phyloP scores from a whole-genome alignment of 2,797 vertebrate species.

The Okamejei kenojei region DNA sequence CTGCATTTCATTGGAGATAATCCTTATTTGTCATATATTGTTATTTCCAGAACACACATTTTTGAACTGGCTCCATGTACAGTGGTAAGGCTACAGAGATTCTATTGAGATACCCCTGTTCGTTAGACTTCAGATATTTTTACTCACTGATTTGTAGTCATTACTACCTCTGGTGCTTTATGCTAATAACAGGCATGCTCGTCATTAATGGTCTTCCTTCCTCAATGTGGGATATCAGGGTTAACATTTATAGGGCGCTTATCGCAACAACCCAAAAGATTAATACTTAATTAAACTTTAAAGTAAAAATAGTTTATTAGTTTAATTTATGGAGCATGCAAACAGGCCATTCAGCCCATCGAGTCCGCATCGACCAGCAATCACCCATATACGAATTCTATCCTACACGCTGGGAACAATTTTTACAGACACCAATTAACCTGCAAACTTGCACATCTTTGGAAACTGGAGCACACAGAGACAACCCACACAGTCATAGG shows the following conservation, averaged over 20 bases:
- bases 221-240: neutral
- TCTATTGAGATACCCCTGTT: neutral
- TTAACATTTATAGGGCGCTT: neutral
- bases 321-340: too few species aligned
- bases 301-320: neutral
- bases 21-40: constrained; percentile 35
- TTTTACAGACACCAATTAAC: too few species aligned
- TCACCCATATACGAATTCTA: too few species aligned
- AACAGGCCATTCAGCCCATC: too few species aligned
- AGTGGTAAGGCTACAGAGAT: neutral
- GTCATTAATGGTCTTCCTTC: neutral
- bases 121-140: neutral
- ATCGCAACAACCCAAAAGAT: too few species aligned
- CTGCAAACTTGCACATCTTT: too few species aligned
- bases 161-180: neutral
- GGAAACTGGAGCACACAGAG: too few species aligned
- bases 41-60: neutral
- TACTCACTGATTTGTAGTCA: neutral
- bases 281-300: neutral
- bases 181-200: neutral
- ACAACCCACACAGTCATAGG: too few species aligned
- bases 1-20: neutral
- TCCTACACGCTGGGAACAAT: too few species aligned
- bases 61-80: neutral
- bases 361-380: too few species aligned